Evolutionary conservation across 2,888 invertebrate genomes (phyloP), one percentile per base, ranked within the genome.

Genomic region (Epinotia nisella): DNA sequence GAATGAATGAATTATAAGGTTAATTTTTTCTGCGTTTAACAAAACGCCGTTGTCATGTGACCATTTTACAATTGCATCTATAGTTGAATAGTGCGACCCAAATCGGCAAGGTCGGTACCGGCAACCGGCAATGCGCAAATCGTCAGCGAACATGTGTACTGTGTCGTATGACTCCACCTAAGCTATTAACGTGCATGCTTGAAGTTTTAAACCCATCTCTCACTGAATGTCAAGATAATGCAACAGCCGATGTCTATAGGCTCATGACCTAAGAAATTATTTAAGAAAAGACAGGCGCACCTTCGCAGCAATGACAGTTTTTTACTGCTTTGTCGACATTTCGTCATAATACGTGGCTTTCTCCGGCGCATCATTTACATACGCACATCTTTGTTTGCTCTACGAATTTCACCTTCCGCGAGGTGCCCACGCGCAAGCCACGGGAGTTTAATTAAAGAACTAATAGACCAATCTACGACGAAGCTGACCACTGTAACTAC

Each of bases 351-450:
- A 77, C 76, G 77, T 79, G 81, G 87, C 93, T 93, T 93, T 93
- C 93, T 89, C 91, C 83, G 76, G 75, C 81, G 80, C 82, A 84
- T 88, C 87, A 88, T 91, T 91, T 90, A 86, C 89, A 91, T 82
- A 87, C 87, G 85, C 87, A 86, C 83, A 84, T 87, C 85, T 89
- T 84, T 91, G 91, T 93, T 92, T 92, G 84, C 81, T 87, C 82
- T 86, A 83, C 81, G 83, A 90, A 90, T 93, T 92, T 93, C 92
- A 85, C 91, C 83, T 80, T 80, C 79, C 78, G 76, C 75, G 76
- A 71, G 70, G 75, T 75, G 72, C 78, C 77, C 75, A 76, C 78
- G 76, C 78, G 68, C 76, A 56, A 60, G 24, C 66, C 59, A 71
- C 61, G 74, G 71, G 53, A 56, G 74, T 71, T 75, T 78, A 78